Evolutionary conservation across 2,113 vertebrate species (phyloP).

Genomic region (Phalacrocorax carbo): DNA sequence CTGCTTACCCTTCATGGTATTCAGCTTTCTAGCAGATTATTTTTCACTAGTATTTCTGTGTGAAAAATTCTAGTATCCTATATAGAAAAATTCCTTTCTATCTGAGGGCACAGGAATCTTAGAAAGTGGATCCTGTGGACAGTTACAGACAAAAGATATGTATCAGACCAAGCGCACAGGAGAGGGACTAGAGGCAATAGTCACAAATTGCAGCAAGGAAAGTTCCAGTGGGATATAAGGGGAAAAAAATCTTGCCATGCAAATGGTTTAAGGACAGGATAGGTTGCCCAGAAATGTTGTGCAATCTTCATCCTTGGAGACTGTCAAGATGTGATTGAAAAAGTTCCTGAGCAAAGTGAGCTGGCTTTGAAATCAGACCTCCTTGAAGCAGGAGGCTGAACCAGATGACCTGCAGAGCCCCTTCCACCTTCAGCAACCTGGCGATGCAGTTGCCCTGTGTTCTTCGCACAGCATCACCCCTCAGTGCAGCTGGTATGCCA

Average conservation of each 20-base stretch:
- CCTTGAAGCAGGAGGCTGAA: neutral
- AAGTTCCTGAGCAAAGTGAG: neutral
- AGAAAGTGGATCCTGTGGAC: neutral
- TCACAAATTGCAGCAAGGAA: neutral
- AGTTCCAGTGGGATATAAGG: neutral
- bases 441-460: fast-evolving
- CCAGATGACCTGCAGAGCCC: neutral
- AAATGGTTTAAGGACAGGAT: neutral
- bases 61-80: neutral
- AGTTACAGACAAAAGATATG: neutral
- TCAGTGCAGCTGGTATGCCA: neutral
- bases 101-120: neutral
- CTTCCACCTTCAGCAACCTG: neutral
- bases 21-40: neutral
- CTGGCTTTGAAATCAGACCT: neutral
- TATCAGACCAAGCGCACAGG: neutral
- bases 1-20: neutral
- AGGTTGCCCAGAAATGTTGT: neutral
- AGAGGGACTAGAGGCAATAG: neutral
- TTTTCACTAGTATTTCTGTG: neutral
- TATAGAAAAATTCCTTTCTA: neutral
- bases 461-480: neutral
- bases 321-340: neutral
- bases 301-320: neutral
- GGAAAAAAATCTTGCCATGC: neutral